Base-by-base conservation (phyloP, 2,888 invertebrate genomes). In the Periphyllus acericola region DNA sequence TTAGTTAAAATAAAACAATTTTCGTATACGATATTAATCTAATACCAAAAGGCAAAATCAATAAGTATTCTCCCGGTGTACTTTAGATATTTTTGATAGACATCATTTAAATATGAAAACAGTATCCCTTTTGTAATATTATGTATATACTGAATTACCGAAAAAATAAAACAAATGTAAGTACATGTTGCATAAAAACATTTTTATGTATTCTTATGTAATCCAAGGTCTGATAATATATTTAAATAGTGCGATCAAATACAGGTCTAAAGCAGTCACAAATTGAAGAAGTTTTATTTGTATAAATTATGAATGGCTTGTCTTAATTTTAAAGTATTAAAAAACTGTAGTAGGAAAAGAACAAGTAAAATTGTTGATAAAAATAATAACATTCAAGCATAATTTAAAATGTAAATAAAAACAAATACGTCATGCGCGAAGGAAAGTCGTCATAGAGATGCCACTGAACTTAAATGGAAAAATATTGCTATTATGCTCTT, bases 91-190 rank as follows among this genome's bases (percentile, higher is more conserved):
- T 34, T 72, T 32, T n/a, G 78, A 78, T 78, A 78, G 72, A 72
- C 72, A 29, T n/a, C n/a, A 72, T 83, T 83, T 83, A 72, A 83
- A 83, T 83, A 83, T 72, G 8, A 55, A 83, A 55, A 72, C 34
- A 8, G 52, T 29, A 36, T 36, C 46, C 60, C 25, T 8, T 66
- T 9, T 29, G 29, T 29, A 21, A 32, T 21, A 52, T 32, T 46
- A 71, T 71, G 32, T 68, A 68, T 68, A 68, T 29, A 68, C 17
- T 14, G 29, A 32, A 71, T 29, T 71, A 71, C 29, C 11, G 17
- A 29, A 17, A 32, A 29, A 71, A 71, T 32, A 71, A 46, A 46
- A 46, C 46, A 46, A 11, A 46, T 46, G 46, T 46, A 52, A n/a
- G 52, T 52, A 52, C n/a, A 29, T 21, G 14, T 25, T 40, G 36